Evolutionary conservation across 2,113 vertebrate genomes (phyloP).

Genomic region (Python bivittatus): DNA sequence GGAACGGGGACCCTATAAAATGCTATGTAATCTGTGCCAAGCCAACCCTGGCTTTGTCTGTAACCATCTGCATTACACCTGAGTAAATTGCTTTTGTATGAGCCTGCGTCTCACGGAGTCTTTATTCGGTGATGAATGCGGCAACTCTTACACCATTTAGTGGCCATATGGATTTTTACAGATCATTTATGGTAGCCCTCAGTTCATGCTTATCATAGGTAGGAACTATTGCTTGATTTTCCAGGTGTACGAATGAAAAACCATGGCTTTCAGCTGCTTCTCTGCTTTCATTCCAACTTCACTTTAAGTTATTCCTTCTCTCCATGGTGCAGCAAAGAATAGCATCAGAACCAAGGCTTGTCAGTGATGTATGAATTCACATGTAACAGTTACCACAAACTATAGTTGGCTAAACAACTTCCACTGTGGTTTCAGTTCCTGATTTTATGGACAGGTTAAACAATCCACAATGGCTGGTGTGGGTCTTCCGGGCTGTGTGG

Average conservation of each 20-base stretch:
- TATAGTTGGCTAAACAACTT: not conserved
- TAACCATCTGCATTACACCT: too few relatives aligned
- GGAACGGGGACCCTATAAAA: too few relatives aligned
- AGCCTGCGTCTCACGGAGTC: too few relatives aligned
- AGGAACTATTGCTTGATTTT: not conserved
- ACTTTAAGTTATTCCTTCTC: not conserved
- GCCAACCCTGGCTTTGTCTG: too few relatives aligned
- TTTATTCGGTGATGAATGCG: too few relatives aligned
- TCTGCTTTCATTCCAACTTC: not conserved
- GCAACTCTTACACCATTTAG: too few relatives aligned
- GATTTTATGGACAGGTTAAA: not conserved
- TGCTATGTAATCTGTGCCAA: too few relatives aligned
- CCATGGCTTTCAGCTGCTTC: not conserved
- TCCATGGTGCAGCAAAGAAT: not conserved
- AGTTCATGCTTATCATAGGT: not conserved
- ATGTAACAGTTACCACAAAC: not conserved
- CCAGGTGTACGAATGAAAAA: not conserved
- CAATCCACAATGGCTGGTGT: too few relatives aligned
- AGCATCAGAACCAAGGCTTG: not conserved
- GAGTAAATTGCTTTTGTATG: too few relatives aligned
- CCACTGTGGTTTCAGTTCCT: not conserved
- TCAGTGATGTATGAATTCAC: not conserved
- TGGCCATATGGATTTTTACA: not conserved
- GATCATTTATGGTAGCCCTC: not conserved
- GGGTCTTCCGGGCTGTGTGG: too few relatives aligned